A percentile compares a stretch with the other conserved stretches of the same genome.
Evolutionary conservation across 2,888 invertebrate species (phyloP).

Genomic region (Lithodes maja): DNA sequence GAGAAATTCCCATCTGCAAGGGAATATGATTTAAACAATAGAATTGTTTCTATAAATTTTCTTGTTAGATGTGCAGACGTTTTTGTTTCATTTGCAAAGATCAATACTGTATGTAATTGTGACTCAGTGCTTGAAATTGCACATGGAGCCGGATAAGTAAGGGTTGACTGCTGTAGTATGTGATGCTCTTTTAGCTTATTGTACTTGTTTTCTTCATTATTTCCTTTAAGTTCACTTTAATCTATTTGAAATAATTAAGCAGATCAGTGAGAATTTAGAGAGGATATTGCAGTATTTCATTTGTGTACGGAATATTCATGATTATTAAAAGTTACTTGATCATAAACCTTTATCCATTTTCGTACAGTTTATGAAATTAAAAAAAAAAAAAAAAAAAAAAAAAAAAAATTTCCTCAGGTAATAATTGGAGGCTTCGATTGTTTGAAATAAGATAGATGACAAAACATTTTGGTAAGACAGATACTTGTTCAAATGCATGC

Average conservation of each 20-base stretch:
- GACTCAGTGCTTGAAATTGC: too few relatives aligned
- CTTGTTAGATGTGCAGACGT: too few relatives aligned
- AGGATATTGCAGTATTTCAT: neutral
- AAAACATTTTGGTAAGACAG: slow-evolving; percentile 68
- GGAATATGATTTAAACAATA: too few relatives aligned
- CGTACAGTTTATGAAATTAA: neutral
- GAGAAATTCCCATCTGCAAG: too few relatives aligned
- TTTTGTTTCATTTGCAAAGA: too few relatives aligned
- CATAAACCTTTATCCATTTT: slow-evolving; percentile 36
- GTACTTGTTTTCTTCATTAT: neutral
- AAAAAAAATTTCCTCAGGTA: slow-evolving; percentile 67
- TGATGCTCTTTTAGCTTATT: neutral
- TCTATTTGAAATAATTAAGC: too few relatives aligned
- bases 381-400: slow-evolving; percentile 25
- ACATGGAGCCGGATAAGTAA: too few relatives aligned
- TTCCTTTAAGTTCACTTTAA: neutral
- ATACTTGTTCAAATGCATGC: slow-evolving; percentile 67
- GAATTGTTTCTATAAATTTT: too few relatives aligned
- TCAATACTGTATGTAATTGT: too few relatives aligned
- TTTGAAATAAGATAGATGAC: slow-evolving; percentile 66
- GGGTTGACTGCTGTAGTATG: neutral
- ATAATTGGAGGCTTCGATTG: slow-evolving; percentile 61
- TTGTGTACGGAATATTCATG: neutral
- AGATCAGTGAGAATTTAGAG: neutral
- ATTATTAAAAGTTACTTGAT: neutral